Evolutionary conservation across 2,113 vertebrate species (phyloP).

Genomic region (Silurus asotus): DNA sequence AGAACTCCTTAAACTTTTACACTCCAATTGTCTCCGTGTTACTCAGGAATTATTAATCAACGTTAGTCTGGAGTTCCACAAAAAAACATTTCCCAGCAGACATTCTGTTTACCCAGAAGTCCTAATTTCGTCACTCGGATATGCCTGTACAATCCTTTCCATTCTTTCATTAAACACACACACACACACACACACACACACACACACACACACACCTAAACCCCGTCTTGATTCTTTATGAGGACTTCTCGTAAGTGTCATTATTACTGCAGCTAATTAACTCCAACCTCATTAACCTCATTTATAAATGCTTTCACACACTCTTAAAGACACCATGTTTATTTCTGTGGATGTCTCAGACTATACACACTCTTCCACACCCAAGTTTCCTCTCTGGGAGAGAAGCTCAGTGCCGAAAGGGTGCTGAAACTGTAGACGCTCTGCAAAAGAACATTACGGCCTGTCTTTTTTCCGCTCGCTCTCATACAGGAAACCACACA

Average conservation of each 20-base stretch:
- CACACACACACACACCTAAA: neutral
- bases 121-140: conserved; percentile 14
- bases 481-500: conserved; percentile 8
- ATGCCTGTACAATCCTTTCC: neutral
- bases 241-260: neutral
- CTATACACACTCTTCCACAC: conserved; percentile 16
- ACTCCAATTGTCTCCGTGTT: neutral
- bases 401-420: neutral
- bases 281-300: neutral
- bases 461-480: neutral
- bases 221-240: neutral
- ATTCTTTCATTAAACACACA: conserved; percentile 35
- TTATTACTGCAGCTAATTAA: neutral
- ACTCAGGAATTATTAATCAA: neutral
- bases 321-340: neutral
- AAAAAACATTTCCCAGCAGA: conserved; percentile 24
- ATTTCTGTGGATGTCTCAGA: neutral
- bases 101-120: neutral
- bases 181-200: conserved; percentile 3
- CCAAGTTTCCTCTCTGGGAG: conserved; percentile 36
- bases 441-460: neutral
- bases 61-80: neutral
- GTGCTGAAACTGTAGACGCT: conserved; percentile 22
- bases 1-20: no score
- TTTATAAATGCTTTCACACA: no score